Percentiles rank a stretch among this genome's conserved stretches.
phyloP scores from a whole-genome alignment of 2,888 invertebrate genomes.

The Dolomedes plantarius region DNA sequence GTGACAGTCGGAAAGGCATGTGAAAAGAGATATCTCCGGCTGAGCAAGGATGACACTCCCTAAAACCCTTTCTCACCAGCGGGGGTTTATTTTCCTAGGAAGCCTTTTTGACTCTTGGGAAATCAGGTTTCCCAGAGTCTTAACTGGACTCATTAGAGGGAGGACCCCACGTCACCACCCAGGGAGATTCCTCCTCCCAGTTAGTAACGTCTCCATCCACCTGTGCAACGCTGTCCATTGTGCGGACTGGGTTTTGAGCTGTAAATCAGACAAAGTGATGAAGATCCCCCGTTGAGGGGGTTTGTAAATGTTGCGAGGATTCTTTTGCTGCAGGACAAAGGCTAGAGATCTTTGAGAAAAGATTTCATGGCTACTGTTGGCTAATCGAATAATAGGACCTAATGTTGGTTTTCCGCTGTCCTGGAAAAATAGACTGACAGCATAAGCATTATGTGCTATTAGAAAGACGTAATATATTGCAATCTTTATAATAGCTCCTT shows the following conservation, averaged over 20 bases:
- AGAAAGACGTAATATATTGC: no score
- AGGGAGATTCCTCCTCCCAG: neutral
- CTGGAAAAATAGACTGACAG: no score
- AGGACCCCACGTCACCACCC: neutral
- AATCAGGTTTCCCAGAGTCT: neutral
- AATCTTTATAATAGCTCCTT: no score
- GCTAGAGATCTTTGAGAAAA: no score
- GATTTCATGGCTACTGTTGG: no score
- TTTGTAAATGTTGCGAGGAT: no score
- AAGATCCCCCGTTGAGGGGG: no score
- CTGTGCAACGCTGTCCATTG: neutral
- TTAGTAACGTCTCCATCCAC: neutral
- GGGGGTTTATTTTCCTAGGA: slow-evolving; percentile 13
- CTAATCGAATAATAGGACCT: no score
- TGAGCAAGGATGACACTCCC: neutral
- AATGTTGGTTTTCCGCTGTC: no score
- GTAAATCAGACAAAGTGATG: neutral
- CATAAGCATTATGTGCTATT: no score
- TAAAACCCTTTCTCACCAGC: slow-evolving; percentile 46
- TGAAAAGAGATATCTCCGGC: neutral
- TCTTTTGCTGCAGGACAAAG: no score
- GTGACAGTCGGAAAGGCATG: neutral
- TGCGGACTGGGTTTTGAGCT: neutral
- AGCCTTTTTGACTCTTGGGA: slow-evolving; percentile 32
- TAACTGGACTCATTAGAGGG: slow-evolving; percentile 2